A percentile compares a stretch with the other conserved stretches of the same genome.
Conservation (phyloP, 92 coral and sea anemone species). For the Zoanthus gigantus region DNA sequence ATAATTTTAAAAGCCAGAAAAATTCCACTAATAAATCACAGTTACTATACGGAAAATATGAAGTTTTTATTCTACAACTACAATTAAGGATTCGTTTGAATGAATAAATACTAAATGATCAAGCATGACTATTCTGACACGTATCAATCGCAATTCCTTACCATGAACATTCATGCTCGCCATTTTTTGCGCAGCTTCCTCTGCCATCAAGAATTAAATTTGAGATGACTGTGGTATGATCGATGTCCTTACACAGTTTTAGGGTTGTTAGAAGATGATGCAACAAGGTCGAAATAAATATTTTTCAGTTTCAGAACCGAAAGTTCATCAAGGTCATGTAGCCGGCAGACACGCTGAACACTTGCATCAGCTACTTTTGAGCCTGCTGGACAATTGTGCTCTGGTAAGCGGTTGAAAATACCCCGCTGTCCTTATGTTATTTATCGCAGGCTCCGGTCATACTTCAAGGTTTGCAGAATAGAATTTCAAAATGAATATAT, state of each 20-base stretch:
- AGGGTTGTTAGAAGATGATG: constrained; percentile 2
- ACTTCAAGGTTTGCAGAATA: not conserved
- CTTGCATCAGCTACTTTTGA: constrained; percentile 41
- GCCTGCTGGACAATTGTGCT: not conserved
- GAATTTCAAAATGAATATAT: too few relatives aligned
- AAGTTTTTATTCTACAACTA: too few relatives aligned
- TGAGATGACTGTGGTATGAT: too few relatives aligned
- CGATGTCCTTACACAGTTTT: not conserved
- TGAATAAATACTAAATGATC: not conserved
- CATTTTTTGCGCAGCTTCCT: constrained; percentile 26
- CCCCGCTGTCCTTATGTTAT: constrained; percentile 10
- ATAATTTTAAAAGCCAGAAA: too few relatives aligned
- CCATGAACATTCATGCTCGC: constrained; percentile 39
- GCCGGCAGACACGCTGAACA: too few relatives aligned
- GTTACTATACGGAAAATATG: too few relatives aligned
- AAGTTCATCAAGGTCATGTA: not conserved
- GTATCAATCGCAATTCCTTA: not conserved
- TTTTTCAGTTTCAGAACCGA: not conserved
- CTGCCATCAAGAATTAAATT: constrained; percentile 20
- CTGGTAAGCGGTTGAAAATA: constrained; percentile 12
- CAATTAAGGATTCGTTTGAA: too few relatives aligned
- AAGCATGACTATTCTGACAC: not conserved
- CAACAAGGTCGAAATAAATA: constrained; percentile 3
- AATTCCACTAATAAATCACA: too few relatives aligned
- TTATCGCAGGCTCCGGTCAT: not conserved